These are phyloP conservation scores for Boleophthalmus pectinirostris DNA, from an alignment of 2,113 vertebrate species.

Conservation along the genomic window DNA sequence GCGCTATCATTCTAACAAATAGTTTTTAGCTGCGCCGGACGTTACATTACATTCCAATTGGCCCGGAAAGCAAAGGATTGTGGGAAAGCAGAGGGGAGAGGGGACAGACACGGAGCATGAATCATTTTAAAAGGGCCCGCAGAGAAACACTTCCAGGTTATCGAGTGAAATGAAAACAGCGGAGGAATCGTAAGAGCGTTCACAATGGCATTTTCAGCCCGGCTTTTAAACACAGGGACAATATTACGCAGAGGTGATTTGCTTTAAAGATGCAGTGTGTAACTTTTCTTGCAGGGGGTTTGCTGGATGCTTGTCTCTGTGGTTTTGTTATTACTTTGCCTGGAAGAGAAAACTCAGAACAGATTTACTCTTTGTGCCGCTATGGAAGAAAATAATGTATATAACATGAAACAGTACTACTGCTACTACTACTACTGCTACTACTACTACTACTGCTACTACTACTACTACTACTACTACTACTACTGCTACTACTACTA, in stretches of 20 bases:
- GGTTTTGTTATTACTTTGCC: too few species aligned
- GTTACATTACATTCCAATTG: constrained; percentile 36
- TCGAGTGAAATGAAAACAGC: constrained; percentile 2
- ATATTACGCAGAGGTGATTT: neutral
- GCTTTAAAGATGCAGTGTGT: too few species aligned
- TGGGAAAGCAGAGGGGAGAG: neutral
- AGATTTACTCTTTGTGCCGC: too few species aligned
- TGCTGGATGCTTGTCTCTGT: neutral
- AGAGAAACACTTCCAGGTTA: constrained; percentile 1
- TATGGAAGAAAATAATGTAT: too few species aligned
- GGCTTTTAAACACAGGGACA: neutral
- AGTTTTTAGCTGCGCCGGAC: constrained; percentile 16
- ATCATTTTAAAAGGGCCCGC: constrained; percentile 1
- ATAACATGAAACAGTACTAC: too few species aligned
- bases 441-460: too few species aligned
- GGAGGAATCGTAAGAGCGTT: neutral
- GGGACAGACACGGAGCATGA: neutral
- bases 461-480: too few species aligned
- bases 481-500: too few species aligned
- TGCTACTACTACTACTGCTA: too few species aligned
- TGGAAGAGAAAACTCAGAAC: too few species aligned
- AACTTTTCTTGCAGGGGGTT: too few species aligned
- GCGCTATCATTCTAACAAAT: constrained; percentile 30
- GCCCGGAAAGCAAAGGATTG: constrained; percentile 26
- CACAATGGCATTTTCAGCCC: neutral